phyloP scores from a whole-genome alignment of 1,140 invertebrate species.

The Cataglyphis hispanica region DNA sequence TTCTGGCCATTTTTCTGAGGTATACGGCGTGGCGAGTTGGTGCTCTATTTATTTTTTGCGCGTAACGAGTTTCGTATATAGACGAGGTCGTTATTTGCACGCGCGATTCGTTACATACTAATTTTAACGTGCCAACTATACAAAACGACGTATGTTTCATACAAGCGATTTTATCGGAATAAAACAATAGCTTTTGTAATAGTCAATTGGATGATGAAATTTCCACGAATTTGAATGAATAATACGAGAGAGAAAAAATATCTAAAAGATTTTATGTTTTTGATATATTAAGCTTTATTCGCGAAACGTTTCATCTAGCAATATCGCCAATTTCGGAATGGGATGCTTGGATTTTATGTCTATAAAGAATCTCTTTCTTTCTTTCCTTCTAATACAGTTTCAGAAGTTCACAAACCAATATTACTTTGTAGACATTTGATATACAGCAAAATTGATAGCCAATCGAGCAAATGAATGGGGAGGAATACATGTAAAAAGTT shows the following conservation, averaged over 20 bases:
- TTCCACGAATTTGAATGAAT: neutral
- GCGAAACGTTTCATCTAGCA: neutral
- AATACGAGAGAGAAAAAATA: neutral
- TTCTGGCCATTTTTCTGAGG: constrained; percentile 63
- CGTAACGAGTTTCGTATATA: constrained; percentile 64
- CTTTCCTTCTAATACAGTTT: neutral
- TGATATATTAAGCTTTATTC: neutral
- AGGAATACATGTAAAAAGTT: neutral
- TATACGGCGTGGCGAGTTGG: constrained; percentile 40
- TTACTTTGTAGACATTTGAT: constrained; percentile 41
- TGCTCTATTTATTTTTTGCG: constrained; percentile 57
- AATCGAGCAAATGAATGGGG: constrained; percentile 56
- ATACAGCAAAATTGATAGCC: constrained; percentile 45
- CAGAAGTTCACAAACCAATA: constrained; percentile 31
- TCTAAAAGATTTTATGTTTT: too few species aligned
- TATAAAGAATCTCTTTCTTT: neutral
- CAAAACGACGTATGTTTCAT: constrained; percentile 35
- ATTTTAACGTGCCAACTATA: constrained; percentile 54
- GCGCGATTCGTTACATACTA: constrained; percentile 62
- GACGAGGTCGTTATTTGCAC: constrained; percentile 61
- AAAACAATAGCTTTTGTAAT: constrained; percentile 19
- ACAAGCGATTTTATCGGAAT: constrained; percentile 13
- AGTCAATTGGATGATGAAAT: constrained; percentile 4
- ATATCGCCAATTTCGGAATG: constrained; percentile 5
- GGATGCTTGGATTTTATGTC: constrained; percentile 4